Base-by-base conservation (phyloP, 2,888 invertebrate species). In the Tinea trinotella region DNA sequence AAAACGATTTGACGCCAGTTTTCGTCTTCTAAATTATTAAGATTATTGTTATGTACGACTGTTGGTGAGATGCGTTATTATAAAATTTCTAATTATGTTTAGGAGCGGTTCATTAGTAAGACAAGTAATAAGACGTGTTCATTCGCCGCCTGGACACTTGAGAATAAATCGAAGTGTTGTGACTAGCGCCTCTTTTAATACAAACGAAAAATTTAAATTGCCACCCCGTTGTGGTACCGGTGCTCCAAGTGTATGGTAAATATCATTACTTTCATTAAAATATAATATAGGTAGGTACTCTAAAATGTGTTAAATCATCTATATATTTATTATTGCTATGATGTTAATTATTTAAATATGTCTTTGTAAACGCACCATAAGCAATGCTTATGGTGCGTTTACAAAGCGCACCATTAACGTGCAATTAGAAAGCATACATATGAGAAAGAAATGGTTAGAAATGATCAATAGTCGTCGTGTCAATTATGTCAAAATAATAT, bases 201-300 rank as follows among this genome's bases (percentile, higher is more conserved):
- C 78, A 78, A 58, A 59, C 24, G 66, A 76, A 15, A 93, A 92
- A 70, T 92, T 94, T 66, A 83, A 80, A 46, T 76, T 94, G 54
- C 93, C 94, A 1, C 74, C 86, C 35, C 88, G 93, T 44, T 92
- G 91, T 62, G 88, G 89, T 55, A 90, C 91, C 58, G 91, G 91
- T 48, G 92, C 93, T 70, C 91, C 92, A 69, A 95, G 93, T 78
- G 93, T 95, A 10, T 95, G 95, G 95, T 95, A 82, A 89, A 85
- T 71, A 58, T 34, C n/a, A n/a, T n/a, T n/a, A 48, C 50, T 46
- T 19, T 9, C 3, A 46, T 46, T 15, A 3, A 15, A 17, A 36
- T n/a, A 36, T 12, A 46, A 1, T 46, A 19, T 7, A 52, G 49
- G 19, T n/a, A 4, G 3, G 6, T 13, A 52, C 2, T 4, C 20